Conservation (phyloP, 1,140 invertebrate genomes). For the Eurosta solidaginis region DNA sequence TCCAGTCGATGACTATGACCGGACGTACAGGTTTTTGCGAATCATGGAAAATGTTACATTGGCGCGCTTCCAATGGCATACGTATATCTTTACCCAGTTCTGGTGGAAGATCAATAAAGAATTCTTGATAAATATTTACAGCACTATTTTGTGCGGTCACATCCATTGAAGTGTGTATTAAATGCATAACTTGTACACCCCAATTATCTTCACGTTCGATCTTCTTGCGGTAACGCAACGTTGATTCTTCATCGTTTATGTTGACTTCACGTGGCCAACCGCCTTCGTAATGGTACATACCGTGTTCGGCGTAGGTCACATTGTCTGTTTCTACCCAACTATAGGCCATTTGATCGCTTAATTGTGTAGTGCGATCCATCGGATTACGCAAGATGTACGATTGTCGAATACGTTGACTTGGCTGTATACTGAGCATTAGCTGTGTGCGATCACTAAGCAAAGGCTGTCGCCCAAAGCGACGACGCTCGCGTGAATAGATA, state of each 20-base stretch:
- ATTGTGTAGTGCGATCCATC: constrained; percentile 66
- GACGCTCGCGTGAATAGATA: constrained; percentile 64
- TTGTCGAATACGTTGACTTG: constrained; percentile 55
- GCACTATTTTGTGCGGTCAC: constrained; percentile 87
- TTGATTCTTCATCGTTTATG: constrained; percentile 81
- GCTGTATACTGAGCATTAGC: constrained; percentile 73
- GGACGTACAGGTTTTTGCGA: constrained; percentile 59
- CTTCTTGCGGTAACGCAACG: constrained; percentile 82
- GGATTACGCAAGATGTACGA: constrained; percentile 77
- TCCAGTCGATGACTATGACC: constrained; percentile 78
- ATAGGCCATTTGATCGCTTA: constrained; percentile 65
- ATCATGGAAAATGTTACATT: constrained; percentile 49
- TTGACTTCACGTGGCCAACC: constrained; percentile 96
- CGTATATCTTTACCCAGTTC: constrained; percentile 42
- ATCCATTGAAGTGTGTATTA: constrained; percentile 41
- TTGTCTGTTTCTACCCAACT: constrained; percentile 67
- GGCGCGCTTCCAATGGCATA: constrained; percentile 39
- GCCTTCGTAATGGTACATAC: constrained; percentile 88
- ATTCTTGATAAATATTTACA: constrained; percentile 87
- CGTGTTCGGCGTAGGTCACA: constrained; percentile 62
- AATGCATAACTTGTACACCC: constrained; percentile 49
- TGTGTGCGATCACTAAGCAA: constrained; percentile 76
- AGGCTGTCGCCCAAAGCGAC: constrained; percentile 72
- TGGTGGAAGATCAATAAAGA: constrained; percentile 67
- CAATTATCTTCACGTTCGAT: constrained; percentile 91